phyloP scores from a whole-genome alignment of 1,140 invertebrate genomes.

The Drosophila punjabiensis region DNA sequence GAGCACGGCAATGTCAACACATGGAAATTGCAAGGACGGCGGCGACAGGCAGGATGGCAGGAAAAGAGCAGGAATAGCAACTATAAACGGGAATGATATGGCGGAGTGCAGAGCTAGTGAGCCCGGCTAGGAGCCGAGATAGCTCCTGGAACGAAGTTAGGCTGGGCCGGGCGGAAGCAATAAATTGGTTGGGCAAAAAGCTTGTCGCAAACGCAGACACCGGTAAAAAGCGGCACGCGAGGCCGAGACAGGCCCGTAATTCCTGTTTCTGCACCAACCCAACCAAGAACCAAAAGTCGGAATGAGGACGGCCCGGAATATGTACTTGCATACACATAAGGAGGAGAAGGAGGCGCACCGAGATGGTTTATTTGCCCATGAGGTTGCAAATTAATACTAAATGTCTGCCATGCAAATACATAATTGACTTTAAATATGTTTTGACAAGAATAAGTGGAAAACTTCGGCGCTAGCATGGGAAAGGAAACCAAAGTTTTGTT shows the following conservation, averaged over 20 bases:
- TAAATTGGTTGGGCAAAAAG: conserved; percentile 83
- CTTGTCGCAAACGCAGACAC: conserved; percentile 77
- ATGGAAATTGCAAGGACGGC: conserved; percentile 80
- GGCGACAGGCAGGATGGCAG: conserved; percentile 13
- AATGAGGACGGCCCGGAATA: background rate
- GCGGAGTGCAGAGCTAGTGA: conserved; percentile 27
- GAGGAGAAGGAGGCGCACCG: conserved; percentile 17
- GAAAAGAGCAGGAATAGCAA: conserved; percentile 37
- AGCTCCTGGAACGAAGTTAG: conserved; percentile 29
- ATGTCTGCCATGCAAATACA: conserved; percentile 41
- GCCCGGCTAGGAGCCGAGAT: conserved; percentile 29
- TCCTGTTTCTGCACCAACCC: conserved; percentile 21
- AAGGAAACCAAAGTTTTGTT: background rate
- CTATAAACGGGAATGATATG: conserved; percentile 53
- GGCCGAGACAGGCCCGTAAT: conserved; percentile 62
- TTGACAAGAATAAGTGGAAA: conserved; percentile 23
- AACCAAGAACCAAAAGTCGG: background rate
- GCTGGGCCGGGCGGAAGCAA: conserved; percentile 65
- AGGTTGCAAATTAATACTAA: conserved; percentile 68
- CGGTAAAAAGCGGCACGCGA: conserved; percentile 66
- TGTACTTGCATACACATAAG: background rate
- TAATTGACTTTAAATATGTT: conserved; percentile 54
- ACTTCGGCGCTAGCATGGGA: background rate
- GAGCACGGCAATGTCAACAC: conserved; percentile 79
- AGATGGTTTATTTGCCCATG: conserved; percentile 56